Evolutionary conservation across 2,113 vertebrate species (phyloP).

Genomic region (Leucoraja erinaceus): DNA sequence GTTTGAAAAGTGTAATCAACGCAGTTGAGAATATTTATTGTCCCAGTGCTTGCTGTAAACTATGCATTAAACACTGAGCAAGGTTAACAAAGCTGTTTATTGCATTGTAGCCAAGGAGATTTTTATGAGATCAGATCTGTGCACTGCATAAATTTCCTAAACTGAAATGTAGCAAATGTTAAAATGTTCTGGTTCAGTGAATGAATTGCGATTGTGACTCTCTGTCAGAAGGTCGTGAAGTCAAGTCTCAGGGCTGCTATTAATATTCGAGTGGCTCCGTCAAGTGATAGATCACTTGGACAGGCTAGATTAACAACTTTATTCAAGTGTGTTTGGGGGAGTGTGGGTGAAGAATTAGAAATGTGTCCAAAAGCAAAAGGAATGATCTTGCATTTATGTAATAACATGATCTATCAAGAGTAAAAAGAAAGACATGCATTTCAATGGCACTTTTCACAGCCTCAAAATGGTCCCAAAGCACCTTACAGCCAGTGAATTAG

Average conservation of each 20-base stretch:
- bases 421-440: not conserved
- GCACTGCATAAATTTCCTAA: not conserved
- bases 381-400: not conserved
- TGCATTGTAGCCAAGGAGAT: not conserved
- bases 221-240: not conserved
- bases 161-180: not conserved
- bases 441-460: not conserved
- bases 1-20: no score
- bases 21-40: no score
- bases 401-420: not conserved
- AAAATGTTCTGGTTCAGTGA: not conserved
- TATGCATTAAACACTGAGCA: not conserved
- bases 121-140: not conserved
- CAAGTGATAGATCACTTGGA: not conserved
- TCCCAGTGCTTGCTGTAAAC: no score
- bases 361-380: no score
- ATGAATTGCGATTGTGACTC: slow-evolving; percentile 11
- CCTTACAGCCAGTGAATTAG: no score
- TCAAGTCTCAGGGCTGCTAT: not conserved
- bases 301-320: no score
- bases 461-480: no score
- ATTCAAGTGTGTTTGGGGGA: not conserved
- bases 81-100: slow-evolving; percentile 21
- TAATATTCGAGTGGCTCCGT: not conserved
- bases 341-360: not conserved